These are phyloP conservation scores for Vollenhovia emeryi DNA, from an alignment of 1,140 invertebrate genomes.

Conservation along the genomic window DNA sequence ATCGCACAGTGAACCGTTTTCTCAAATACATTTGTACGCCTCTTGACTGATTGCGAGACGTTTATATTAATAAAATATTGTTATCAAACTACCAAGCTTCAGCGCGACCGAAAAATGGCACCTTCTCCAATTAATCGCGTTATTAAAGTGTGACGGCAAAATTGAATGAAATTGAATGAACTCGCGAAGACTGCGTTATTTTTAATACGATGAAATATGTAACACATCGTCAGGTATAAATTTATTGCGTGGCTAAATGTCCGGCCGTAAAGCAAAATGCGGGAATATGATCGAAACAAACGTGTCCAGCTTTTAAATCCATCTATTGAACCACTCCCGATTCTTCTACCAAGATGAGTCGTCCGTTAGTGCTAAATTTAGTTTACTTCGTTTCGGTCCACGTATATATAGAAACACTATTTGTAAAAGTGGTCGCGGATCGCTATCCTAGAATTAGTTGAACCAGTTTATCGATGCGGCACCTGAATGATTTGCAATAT, in stretches of 20 bases:
- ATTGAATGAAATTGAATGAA: too few species aligned
- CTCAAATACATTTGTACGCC: not conserved
- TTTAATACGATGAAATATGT: too few species aligned
- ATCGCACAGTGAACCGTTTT: not conserved
- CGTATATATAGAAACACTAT: not conserved
- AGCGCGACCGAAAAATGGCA: too few species aligned
- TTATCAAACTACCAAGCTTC: too few species aligned
- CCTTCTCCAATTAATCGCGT: too few species aligned
- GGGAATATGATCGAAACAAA: not conserved
- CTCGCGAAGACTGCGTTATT: too few species aligned
- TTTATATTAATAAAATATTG: too few species aligned
- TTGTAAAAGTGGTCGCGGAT: not conserved
- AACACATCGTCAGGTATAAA: not conserved
- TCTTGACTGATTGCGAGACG: not conserved
- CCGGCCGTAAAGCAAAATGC: not conserved
- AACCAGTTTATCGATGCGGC: not conserved
- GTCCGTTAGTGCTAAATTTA: not conserved
- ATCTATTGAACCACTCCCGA: not conserved
- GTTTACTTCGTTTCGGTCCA: not conserved
- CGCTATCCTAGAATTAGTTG: not conserved
- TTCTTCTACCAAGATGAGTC: not conserved
- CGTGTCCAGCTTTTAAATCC: not conserved
- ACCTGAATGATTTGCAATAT: not conserved
- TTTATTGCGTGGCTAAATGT: not conserved
- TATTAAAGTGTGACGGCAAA: too few species aligned